Evolutionary conservation across 2,797 vertebrate species (phyloP), one percentile per base, ranked within the genome.

Genomic region (Scomberomorus guttatus): DNA sequence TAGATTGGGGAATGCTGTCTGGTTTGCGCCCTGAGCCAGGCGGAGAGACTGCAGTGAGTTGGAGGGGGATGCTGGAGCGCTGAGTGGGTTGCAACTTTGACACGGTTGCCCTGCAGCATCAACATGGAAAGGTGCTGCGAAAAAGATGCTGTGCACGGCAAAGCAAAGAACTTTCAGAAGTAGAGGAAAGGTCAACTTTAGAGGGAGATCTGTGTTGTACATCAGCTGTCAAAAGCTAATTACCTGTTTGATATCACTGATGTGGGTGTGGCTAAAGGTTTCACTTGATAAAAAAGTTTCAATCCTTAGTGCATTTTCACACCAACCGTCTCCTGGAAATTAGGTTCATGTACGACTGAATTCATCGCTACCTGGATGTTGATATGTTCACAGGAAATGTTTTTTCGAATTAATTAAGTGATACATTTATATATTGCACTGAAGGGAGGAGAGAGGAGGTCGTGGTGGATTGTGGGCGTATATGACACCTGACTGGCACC

Each of bases 51-150:
- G 46, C 14, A 39, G 48, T 59, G 80, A 66, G 80, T 57, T 61
- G 11, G 34, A 32, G 18, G 59, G 48, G 3, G 66, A 34, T 34
- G 69, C 65, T 44, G 20, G 46, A 70, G 22, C 2, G 69, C 55
- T 57, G 52, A 75, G 72, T 25, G 0, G 37, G 37, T 75, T 54
- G 52, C n/a, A 63, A 12, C 80, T 77, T 73, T 61, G 67, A 60
- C 68, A 34, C 1, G 52, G 60, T 69, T 54, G 48, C 66, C 81
- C 81, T 37, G 66, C 72, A 81, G 87, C 84, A 25, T 85, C 80
- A 83, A 86, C 84, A 76, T 17, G 24, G 65, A 55, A 65, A 18
- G 62, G 22, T 67, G 44, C 7, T 20, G n/a, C n/a, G 51, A 46
- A 75, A 61, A 60, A 67, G 67, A 85, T 63, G 79, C 65, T 34